A percentile compares a stretch with the other conserved stretches of the same genome.
phyloP scores from a whole-genome alignment of 1,140 invertebrate genomes.

The Ganaspis sp. region DNA sequence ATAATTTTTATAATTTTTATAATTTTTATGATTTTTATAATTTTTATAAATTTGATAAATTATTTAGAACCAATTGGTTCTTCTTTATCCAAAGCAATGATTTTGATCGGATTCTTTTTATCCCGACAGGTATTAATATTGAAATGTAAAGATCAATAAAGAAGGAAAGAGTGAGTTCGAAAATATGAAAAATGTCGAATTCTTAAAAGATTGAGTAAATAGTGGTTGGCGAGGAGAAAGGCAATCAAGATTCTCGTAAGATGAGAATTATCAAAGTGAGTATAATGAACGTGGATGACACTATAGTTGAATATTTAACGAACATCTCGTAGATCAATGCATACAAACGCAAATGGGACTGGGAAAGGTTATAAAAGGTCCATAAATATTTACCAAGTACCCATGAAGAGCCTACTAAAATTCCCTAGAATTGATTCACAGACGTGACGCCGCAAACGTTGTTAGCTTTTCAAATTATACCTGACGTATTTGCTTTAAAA shows the following conservation, averaged over 20 bases:
- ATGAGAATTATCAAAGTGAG: neutral
- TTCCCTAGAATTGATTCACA: slow-evolving; percentile 29
- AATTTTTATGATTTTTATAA: too few relatives aligned
- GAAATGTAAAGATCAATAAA: too few relatives aligned
- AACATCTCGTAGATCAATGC: neutral
- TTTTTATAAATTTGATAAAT: too few relatives aligned
- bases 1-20: too few relatives aligned
- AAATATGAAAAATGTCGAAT: neutral
- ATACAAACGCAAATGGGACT: slow-evolving; percentile 22
- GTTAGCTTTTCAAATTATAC: slow-evolving; percentile 22
- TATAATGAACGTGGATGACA: slow-evolving; percentile 1
- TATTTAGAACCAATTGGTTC: too few relatives aligned
- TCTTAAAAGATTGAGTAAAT: neutral
- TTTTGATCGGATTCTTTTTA: too few relatives aligned
- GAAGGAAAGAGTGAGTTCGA: too few relatives aligned
- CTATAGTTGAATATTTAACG: slow-evolving; percentile 7
- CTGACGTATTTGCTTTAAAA: slow-evolving; percentile 16
- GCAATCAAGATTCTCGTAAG: neutral
- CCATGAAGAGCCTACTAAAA: slow-evolving; percentile 28
- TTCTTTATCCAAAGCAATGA: too few relatives aligned
- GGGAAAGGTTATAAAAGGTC: slow-evolving; percentile 26
- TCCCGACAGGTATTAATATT: too few relatives aligned
- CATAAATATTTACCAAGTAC: slow-evolving; percentile 26
- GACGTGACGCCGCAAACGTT: slow-evolving; percentile 25
- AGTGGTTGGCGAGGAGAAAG: neutral